Evolutionary conservation across 2,888 invertebrate species (phyloP).

Genomic region (Syrista parreyssii): DNA sequence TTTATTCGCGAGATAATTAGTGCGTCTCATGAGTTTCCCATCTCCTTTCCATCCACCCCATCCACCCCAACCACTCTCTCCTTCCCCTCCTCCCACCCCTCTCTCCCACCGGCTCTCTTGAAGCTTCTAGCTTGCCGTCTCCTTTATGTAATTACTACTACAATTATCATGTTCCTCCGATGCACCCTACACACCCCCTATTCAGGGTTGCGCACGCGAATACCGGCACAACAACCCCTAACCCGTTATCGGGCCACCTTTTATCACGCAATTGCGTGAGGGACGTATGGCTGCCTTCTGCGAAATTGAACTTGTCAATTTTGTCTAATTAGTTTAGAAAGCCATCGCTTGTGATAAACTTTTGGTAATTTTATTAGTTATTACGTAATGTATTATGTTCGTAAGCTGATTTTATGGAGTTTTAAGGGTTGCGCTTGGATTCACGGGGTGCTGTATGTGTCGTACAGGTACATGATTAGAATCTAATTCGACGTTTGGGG

Average conservation of each 20-base stretch:
- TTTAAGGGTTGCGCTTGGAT: background rate
- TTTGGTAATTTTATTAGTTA: background rate
- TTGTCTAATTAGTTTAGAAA: background rate
- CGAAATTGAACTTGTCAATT: background rate
- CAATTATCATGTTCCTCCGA: constrained; percentile 41
- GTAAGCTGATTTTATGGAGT: background rate
- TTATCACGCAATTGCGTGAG: background rate
- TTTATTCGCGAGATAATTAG: constrained; percentile 41
- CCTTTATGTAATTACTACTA: constrained; percentile 44
- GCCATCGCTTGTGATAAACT: background rate
- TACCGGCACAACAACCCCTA: background rate
- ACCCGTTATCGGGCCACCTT: background rate
- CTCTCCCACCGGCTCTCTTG: constrained; percentile 3
- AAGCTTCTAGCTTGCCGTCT: constrained; percentile 13
- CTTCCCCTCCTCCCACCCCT: constrained; percentile 29
- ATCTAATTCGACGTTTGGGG: background rate
- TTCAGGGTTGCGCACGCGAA: background rate
- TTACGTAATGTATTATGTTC: background rate
- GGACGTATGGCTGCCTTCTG: background rate
- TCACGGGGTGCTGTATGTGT: background rate
- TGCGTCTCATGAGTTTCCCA: constrained; percentile 21
- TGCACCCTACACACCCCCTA: background rate
- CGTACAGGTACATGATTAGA: background rate
- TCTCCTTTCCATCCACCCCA: constrained; percentile 14
- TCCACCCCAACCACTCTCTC: constrained; percentile 35